phyloP scores from a whole-genome alignment of 1,140 invertebrate species.

The Marisa cornuarietis region DNA sequence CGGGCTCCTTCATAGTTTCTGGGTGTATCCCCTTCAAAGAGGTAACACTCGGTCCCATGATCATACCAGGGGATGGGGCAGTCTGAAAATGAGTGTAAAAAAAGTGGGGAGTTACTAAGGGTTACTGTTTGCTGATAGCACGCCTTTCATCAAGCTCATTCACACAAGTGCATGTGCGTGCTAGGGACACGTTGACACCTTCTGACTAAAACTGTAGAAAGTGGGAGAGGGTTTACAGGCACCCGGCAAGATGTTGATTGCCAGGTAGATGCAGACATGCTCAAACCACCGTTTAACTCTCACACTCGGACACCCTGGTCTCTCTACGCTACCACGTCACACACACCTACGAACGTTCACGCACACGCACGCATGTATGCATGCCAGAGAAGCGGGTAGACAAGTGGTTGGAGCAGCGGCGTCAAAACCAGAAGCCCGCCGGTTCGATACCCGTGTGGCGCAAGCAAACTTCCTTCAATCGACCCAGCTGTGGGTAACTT shows the following conservation, averaged over 20 bases:
- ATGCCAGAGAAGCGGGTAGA: not conserved
- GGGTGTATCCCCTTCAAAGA: conserved; percentile 22
- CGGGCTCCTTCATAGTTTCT: conserved; percentile 17
- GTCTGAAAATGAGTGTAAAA: conserved; percentile 12
- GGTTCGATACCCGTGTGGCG: not conserved
- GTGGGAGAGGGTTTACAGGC: not conserved
- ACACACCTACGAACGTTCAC: not conserved
- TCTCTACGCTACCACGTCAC: not conserved
- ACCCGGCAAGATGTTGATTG: not conserved
- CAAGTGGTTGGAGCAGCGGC: not conserved
- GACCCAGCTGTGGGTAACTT: not conserved
- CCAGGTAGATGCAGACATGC: not conserved
- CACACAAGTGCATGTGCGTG: not conserved
- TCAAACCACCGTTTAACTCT: not conserved
- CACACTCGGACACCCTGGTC: conserved; percentile 2
- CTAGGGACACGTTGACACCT: not conserved
- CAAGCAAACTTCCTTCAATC: not conserved
- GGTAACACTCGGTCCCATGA: conserved; percentile 14
- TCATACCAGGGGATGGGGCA: conserved; percentile 24
- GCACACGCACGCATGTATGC: conserved; percentile 6
- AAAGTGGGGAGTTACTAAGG: too few species aligned
- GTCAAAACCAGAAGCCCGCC: not conserved
- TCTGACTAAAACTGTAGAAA: not conserved
- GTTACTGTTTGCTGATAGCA: too few species aligned
- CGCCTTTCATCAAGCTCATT: not conserved